phyloP scores from a whole-genome alignment of 2,888 invertebrate species.

The Heliconius erato region DNA sequence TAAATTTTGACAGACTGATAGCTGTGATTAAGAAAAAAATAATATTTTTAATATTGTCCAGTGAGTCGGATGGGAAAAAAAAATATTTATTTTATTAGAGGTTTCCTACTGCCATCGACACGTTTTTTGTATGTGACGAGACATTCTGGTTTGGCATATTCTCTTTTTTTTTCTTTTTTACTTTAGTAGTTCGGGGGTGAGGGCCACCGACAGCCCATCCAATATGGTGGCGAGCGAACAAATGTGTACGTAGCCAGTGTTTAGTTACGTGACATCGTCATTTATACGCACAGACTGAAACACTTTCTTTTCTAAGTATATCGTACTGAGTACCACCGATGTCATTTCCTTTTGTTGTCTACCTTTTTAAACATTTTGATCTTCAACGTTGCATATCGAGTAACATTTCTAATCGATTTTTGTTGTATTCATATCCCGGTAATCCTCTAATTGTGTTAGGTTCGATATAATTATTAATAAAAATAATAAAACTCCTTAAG shows the following conservation, averaged over 20 bases:
- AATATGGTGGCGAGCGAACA: constrained; percentile 61
- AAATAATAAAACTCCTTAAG: constrained; percentile 63
- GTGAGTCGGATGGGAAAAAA: constrained; percentile 84
- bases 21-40: constrained; percentile 81
- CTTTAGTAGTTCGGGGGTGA: constrained; percentile 45
- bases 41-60: constrained; percentile 86
- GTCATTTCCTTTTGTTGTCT: constrained; percentile 73
- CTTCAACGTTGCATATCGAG: constrained; percentile 85
- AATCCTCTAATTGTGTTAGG: constrained; percentile 76
- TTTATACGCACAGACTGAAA: constrained; percentile 73
- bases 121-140: constrained; percentile 70
- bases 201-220: constrained; percentile 22
- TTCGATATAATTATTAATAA: constrained; percentile 68
- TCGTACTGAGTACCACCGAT: constrained; percentile 77
- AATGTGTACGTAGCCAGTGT: constrained; percentile 65
- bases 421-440: constrained; percentile 77
- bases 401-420: constrained; percentile 81
- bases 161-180: constrained; percentile 58
- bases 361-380: constrained; percentile 66
- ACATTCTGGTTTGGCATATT: constrained; percentile 76
- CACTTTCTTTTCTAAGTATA: constrained; percentile 61
- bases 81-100: constrained; percentile 85
- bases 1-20: constrained; percentile 86
- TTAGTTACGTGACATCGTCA: constrained; percentile 64
- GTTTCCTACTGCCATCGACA: constrained; percentile 82